Evolutionary conservation across 2,888 invertebrate genomes (phyloP).

Genomic region (Heliconius hortense): DNA sequence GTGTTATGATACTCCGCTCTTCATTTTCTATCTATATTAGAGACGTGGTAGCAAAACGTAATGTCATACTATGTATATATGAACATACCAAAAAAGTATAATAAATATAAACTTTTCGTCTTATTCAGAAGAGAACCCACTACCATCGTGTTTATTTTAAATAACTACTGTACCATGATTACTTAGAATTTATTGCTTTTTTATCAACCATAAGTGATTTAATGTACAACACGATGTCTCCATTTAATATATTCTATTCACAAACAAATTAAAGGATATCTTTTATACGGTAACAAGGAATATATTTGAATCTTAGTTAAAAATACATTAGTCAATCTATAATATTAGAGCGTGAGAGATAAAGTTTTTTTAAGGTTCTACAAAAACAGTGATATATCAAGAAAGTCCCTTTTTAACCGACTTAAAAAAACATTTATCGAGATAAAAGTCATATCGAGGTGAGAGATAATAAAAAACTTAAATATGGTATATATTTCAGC

Average conservation of each 20-base stretch:
- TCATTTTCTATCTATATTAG: too few relatives aligned
- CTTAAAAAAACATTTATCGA: background rate
- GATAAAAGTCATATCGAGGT: background rate
- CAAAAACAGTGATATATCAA: slow-evolving; percentile 50
- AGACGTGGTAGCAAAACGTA: too few relatives aligned
- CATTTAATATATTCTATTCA: slow-evolving; percentile 21
- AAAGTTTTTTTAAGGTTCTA: slow-evolving; percentile 56
- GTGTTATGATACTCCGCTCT: too few relatives aligned
- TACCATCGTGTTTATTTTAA: too few relatives aligned
- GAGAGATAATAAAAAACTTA: background rate
- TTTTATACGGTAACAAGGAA: slow-evolving; percentile 44
- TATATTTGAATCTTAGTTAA: slow-evolving; percentile 52
- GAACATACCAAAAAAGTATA: too few relatives aligned
- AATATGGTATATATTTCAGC: background rate
- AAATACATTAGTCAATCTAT: slow-evolving; percentile 64
- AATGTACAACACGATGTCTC: background rate
- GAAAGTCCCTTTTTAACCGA: background rate
- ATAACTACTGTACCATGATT: background rate
- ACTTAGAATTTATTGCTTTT: slow-evolving; percentile 1
- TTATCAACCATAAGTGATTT: slow-evolving; percentile 9
- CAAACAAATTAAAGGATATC: slow-evolving; percentile 34
- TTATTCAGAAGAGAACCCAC: too few relatives aligned
- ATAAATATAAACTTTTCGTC: too few relatives aligned
- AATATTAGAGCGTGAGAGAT: slow-evolving; percentile 52
- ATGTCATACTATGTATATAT: too few relatives aligned